Evolutionary conservation across 2,113 vertebrate genomes (phyloP).

Genomic region (Fulica atra): DNA sequence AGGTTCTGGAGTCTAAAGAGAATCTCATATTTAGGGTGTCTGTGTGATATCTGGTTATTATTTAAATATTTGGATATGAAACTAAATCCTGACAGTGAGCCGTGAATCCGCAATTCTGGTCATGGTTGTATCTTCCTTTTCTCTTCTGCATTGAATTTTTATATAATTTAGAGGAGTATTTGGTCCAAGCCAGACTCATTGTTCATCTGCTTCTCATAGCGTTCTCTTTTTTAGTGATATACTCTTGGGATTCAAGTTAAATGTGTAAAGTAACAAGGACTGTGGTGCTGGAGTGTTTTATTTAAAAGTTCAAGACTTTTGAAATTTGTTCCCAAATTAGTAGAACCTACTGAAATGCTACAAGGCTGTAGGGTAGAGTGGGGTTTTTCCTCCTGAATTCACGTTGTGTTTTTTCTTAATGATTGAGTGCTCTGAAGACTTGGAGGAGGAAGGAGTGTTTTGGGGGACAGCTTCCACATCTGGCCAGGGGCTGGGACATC

Average conservation of each 20-base stretch:
- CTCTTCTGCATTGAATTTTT: background rate
- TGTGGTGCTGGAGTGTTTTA: background rate
- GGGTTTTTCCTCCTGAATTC: background rate
- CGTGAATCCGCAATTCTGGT: background rate
- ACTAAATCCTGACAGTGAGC: background rate
- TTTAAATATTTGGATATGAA: background rate
- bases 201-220: background rate
- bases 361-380: background rate
- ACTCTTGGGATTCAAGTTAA: background rate
- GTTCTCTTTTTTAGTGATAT: background rate
- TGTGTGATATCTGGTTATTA: background rate
- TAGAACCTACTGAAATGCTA: background rate
- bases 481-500: background rate
- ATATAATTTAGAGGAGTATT: background rate
- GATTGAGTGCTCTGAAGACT: background rate
- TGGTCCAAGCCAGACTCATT: background rate
- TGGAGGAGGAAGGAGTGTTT: background rate
- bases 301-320: background rate
- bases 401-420: background rate
- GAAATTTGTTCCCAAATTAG: background rate
- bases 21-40: background rate
- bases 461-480: background rate
- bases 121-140: background rate
- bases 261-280: background rate
- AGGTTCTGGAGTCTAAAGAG: background rate